Evolutionary conservation across 1,140 invertebrate species (phyloP), one percentile per base, ranked within the genome.

Genomic region (Dufourea novaeangliae): DNA sequence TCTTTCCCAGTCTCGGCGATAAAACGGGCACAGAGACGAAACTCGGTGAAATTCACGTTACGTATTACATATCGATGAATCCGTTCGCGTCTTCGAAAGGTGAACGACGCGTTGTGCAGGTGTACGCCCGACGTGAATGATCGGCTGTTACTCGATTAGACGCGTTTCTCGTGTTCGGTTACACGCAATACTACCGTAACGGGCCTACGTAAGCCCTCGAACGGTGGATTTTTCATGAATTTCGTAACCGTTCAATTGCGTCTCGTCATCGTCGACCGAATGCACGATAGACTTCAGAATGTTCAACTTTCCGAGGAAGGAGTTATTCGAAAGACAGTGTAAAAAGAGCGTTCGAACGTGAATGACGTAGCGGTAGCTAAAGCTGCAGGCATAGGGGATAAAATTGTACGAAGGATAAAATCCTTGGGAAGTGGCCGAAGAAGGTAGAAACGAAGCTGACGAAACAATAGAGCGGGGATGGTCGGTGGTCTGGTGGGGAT

Each of bases 401-500:
- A 46, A 14, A 11, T 46, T 46, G 44, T 62, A 69, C 61, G 46
- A 27, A 64, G 46, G 32, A 44, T 44, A 14, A 44, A 44, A 44
- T 67, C 12, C 22, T 72, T n/a, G 14, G 20, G 41, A 50, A 32
- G 34, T 22, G 14, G 11, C 37, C n/a, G 41, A 25, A 34, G 46
- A 17, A 22, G 57, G 41, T 41, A 62, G 39, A 64, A 46, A 57
- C 7, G 61, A 41, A 63, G 25, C 2, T 14, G 12, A 29, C 56
- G 57, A 46, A 39, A 77, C 56, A 52, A 77, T 71, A 77, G 67
- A 22, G 63, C 11, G 6, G 63, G 56, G 68, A 78, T 61, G 64
- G 75, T 52, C 10, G 57, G n/a, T n/a, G n/a, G 46, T 22, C 66
- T 69, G 83, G 82, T 79, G 68, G 79, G 81, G 82, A 78, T 83